These are phyloP conservation scores for Ceratina calcarata DNA, from an alignment of 1,140 invertebrate species.

Conservation along the genomic window DNA sequence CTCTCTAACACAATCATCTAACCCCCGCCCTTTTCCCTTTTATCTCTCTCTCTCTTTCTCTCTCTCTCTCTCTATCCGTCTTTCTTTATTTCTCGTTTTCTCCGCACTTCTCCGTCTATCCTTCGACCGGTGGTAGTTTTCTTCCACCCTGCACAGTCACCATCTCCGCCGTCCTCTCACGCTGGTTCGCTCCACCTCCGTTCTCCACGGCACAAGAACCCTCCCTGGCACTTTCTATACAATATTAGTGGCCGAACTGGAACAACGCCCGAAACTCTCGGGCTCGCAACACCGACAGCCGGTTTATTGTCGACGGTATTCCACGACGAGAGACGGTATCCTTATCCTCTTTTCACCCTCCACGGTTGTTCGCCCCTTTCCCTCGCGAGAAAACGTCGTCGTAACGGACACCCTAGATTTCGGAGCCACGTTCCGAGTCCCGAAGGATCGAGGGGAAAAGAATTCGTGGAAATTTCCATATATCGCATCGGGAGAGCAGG, in stretches of 20 bases:
- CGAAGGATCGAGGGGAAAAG: slow-evolving; percentile 25
- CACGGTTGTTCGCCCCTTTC: neutral
- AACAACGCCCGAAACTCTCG: slow-evolving; percentile 63
- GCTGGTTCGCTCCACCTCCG: slow-evolving; percentile 4
- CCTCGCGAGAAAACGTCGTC: neutral
- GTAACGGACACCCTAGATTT: slow-evolving; percentile 21
- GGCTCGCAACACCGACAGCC: neutral
- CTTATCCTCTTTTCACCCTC: neutral
- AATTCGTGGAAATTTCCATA: slow-evolving; percentile 24
- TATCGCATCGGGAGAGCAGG: neutral
- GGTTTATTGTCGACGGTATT: neutral
- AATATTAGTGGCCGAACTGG: slow-evolving; percentile 62
- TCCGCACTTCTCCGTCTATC: neutral
- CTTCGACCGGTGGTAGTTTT: slow-evolving; percentile 3
- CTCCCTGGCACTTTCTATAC: slow-evolving; percentile 44
- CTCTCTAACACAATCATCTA: slow-evolving; percentile 70
- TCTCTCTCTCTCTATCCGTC: neutral
- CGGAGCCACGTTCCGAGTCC: neutral
- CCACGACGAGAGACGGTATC: neutral
- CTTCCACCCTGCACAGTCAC: slow-evolving; percentile 32
- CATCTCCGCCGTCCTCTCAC: slow-evolving; percentile 28
- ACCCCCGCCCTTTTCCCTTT: slow-evolving; percentile 7
- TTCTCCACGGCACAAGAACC: slow-evolving; percentile 28
- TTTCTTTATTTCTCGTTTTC: neutral
- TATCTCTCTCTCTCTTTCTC: neutral